phyloP scores from a whole-genome alignment of 2,113 vertebrate species.

The Chaetops frenatus region DNA sequence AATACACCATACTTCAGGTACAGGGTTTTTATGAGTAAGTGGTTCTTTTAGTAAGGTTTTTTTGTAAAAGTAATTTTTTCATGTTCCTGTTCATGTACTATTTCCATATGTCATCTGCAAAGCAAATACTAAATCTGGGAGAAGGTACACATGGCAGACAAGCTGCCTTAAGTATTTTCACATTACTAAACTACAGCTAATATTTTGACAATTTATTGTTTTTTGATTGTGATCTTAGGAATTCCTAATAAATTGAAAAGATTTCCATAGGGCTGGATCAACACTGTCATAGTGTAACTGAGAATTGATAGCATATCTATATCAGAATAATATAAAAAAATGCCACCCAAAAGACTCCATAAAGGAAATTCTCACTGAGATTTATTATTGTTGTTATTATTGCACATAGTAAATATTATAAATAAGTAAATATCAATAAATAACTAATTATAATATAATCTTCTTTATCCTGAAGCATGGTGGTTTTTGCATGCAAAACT shows the following conservation, averaged over 20 bases:
- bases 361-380: background rate
- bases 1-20: background rate
- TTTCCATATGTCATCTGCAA: background rate
- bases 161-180: background rate
- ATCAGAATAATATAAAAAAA: background rate
- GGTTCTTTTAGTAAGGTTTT: background rate
- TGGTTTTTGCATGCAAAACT: background rate
- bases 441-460: background rate
- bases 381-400: background rate
- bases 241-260: background rate
- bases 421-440: background rate
- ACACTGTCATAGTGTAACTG: background rate
- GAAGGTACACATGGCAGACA: background rate
- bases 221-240: background rate
- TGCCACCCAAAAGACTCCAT: background rate
- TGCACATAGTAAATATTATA: background rate
- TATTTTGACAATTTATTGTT: background rate
- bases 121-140: background rate
- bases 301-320: background rate
- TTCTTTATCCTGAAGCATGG: background rate
- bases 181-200: background rate
- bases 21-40: background rate
- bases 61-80: background rate
- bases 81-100: background rate
- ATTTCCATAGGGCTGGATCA: background rate